Percentiles rank a stretch among this genome's conserved stretches.
These are phyloP conservation scores for Oscheius onirici DNA, from an alignment of 2,888 invertebrate species.

Conservation along the genomic window DNA sequence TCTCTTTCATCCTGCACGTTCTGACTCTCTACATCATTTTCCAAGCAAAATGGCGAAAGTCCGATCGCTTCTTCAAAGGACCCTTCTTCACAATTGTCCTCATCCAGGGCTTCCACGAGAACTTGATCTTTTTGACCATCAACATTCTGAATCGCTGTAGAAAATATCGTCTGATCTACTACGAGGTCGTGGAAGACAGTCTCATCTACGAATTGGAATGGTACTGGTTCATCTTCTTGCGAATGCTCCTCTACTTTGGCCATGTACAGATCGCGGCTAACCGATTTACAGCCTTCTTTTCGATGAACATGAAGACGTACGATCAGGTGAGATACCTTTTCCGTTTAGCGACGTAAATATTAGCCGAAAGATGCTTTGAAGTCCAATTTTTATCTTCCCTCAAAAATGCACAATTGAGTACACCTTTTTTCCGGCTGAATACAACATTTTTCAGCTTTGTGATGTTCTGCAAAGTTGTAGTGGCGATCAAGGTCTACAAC, in stretches of 20 bases:
- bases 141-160: background rate
- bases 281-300: background rate
- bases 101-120: slow-evolving; percentile 1
- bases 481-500: too few species aligned
- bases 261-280: slow-evolving; percentile 7
- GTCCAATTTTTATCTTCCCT: too few species aligned
- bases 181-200: background rate
- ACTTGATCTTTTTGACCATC: background rate
- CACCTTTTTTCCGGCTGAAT: too few species aligned
- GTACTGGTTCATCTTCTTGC: slow-evolving; percentile 13
- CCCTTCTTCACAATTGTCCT: slow-evolving; percentile 5
- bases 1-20: slow-evolving; percentile 1
- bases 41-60: background rate
- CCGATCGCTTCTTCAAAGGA: background rate
- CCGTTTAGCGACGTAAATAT: too few species aligned
- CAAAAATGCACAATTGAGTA: too few species aligned
- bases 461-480: too few species aligned
- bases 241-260: background rate
- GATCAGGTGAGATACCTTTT: background rate
- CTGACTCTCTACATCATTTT: background rate
- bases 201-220: slow-evolving; percentile 1
- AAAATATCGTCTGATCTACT: slow-evolving; percentile 1
- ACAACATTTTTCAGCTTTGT: too few species aligned
- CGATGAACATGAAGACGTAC: background rate
- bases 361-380: too few species aligned